Evolutionary conservation across 2,888 invertebrate species (phyloP), one percentile per base, ranked within the genome.

Genomic region (Ernsta delagoae): DNA sequence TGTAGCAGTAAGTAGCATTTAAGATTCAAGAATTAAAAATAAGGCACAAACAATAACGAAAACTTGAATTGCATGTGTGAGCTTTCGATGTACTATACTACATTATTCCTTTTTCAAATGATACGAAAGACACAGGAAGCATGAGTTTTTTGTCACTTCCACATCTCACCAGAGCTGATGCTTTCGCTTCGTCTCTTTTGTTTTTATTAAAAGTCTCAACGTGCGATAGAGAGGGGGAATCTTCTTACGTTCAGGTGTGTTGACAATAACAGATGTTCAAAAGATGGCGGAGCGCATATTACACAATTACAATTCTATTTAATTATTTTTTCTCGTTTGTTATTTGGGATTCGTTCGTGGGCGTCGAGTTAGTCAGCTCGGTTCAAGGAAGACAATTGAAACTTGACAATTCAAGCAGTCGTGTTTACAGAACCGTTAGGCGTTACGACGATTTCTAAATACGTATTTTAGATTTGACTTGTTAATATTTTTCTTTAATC

Each of bases 121-220:
- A 92, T 92, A 90, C 89, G 84, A 16, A 92, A 93, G 92, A 92
- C 92, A 93, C 93, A 93, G 93, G 92, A 93, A 93, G 90, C 90
- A 80, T 79, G 84, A 87, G 88, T 92, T 93, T 92, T 92, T 93
- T 92, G 93, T 93, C 90, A 92, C 92, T 93, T 93, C 93, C 92
- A 89, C 88, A 82, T 88, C 83, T 84, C 80, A 80, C 75, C 79
- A 77, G 78, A 82, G 82, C 85, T 74, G 83, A 88, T 83, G 82
- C 76, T 74, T 71, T 76, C 71, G 59, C 43, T 48, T 76, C 68
- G 34, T 90, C 88, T 78, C 79, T 73, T 68, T 89, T 79, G 16
- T 36, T 67, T 81, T 1, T 63, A 56, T 31, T 36, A 0, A 48
- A 66, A 70, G 75, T 57, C 0, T 3, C 0, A 7, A 31, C 8